Evolutionary conservation across 2,113 vertebrate genomes (phyloP).

Genomic region (Alligator mississippiensis): DNA sequence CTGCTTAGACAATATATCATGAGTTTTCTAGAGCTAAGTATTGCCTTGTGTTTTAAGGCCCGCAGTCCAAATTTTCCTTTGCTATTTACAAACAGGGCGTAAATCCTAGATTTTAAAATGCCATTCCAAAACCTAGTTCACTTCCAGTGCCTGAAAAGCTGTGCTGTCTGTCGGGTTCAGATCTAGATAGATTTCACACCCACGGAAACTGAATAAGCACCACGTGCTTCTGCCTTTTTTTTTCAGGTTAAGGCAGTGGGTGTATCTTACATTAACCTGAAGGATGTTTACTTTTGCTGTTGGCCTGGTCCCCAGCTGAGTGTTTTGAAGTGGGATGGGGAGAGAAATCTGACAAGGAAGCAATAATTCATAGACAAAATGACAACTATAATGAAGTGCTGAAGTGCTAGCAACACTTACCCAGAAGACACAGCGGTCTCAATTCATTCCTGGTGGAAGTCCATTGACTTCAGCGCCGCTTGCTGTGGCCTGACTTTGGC

Average conservation of each 20-base stretch:
- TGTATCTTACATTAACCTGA: neutral
- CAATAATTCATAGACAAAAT: conserved; percentile 58
- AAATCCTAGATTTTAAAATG: too few species aligned
- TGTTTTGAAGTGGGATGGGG: conserved; percentile 37
- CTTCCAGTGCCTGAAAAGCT: neutral
- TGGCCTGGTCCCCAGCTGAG: conserved; percentile 18
- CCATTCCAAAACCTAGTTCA: neutral
- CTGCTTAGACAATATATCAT: too few species aligned
- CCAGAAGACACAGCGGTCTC: neutral
- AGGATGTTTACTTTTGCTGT: conserved; percentile 34
- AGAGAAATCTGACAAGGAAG: conserved; percentile 54
- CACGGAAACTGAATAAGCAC: neutral
- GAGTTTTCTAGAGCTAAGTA: too few species aligned
- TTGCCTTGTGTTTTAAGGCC: too few species aligned
- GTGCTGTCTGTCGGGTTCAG: neutral
- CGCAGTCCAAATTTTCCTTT: too few species aligned
- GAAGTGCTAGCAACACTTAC: neutral
- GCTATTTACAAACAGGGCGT: too few species aligned
- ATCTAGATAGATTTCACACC: neutral
- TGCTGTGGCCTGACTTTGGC: neutral
- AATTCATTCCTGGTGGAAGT: neutral
- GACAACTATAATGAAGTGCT: conserved; percentile 32
- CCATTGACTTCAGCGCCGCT: neutral
- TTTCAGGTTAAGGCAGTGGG: neutral
- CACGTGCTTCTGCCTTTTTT: neutral